Percentiles rank a stretch among this genome's conserved stretches.
These are phyloP conservation scores for Toxotes lorentzi DNA, from an alignment of 2,797 vertebrate species.

Conservation along the genomic window DNA sequence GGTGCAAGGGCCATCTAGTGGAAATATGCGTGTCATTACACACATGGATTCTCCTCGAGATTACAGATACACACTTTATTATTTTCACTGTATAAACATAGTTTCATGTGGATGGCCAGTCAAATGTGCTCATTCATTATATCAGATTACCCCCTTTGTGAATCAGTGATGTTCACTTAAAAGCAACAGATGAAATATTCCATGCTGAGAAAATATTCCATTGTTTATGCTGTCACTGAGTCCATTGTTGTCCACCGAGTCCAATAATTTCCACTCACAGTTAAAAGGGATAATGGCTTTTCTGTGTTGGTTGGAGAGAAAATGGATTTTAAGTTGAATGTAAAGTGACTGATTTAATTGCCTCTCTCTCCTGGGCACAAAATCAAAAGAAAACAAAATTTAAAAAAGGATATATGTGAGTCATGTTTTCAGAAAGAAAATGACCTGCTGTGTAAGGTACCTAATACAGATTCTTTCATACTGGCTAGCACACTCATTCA, in stretches of 20 bases:
- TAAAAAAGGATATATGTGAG: background rate
- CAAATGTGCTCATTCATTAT: constrained; percentile 24
- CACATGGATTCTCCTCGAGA: constrained; percentile 46
- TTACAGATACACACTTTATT: constrained; percentile 40
- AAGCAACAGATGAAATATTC: constrained; percentile 10
- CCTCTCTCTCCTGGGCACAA: constrained; percentile 1
- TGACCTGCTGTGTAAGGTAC: background rate
- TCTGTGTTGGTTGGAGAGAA: constrained; percentile 28
- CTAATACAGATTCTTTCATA: background rate
- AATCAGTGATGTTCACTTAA: constrained; percentile 22
- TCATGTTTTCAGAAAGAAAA: constrained; percentile 5
- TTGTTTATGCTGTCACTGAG: constrained; percentile 16
- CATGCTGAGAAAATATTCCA: constrained; percentile 5
- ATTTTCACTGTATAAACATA: constrained; percentile 31
- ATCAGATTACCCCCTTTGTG: constrained; percentile 26
- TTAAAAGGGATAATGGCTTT: constrained; percentile 25
- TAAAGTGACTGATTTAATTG: constrained; percentile 27
- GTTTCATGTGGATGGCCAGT: constrained; percentile 9
- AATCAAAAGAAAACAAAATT: constrained; percentile 17
- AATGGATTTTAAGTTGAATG: constrained; percentile 26
- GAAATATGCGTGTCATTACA: constrained; percentile 73
- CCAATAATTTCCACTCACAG: constrained; percentile 14
- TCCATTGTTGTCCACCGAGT: constrained; percentile 19
- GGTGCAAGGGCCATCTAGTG: constrained; percentile 85
- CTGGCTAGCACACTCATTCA: background rate